Conservation (phyloP, 2,797 vertebrate genomes). For the Gadopsis bispinosus region DNA sequence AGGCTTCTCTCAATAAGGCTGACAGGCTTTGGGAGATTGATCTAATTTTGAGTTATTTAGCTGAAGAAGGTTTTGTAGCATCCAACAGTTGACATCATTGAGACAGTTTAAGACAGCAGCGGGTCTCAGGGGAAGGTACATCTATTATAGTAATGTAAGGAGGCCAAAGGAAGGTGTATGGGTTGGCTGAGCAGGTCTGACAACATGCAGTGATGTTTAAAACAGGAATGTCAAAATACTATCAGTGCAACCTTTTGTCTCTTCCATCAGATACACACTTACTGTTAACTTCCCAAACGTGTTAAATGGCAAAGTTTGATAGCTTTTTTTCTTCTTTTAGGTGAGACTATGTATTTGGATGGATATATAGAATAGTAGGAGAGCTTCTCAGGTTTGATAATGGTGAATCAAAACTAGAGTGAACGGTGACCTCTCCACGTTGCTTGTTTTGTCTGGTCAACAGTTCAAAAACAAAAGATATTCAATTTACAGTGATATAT, state of each 20-base stretch:
- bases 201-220: slow-evolving; percentile 33
- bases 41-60: no score
- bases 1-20: no score
- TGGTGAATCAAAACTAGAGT: neutral
- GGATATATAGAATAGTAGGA: neutral
- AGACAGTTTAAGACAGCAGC: no score
- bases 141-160: no score
- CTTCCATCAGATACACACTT: neutral
- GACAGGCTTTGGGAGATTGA: no score
- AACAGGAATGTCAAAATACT: slow-evolving; percentile 40
- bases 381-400: neutral
- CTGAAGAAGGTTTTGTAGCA: no score
- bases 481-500: neutral
- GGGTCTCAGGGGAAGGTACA: no score
- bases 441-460: no score
- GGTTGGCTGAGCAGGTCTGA: slow-evolving; percentile 50
- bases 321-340: neutral
- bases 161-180: neutral
- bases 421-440: neutral
- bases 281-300: neutral
- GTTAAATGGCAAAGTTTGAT: neutral
- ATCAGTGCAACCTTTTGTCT: neutral
- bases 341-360: neutral
- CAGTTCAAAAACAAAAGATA: neutral
- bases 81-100: no score